Evolutionary conservation across 2,888 invertebrate genomes (phyloP).

Genomic region (Ochlodes sylvanus): DNA sequence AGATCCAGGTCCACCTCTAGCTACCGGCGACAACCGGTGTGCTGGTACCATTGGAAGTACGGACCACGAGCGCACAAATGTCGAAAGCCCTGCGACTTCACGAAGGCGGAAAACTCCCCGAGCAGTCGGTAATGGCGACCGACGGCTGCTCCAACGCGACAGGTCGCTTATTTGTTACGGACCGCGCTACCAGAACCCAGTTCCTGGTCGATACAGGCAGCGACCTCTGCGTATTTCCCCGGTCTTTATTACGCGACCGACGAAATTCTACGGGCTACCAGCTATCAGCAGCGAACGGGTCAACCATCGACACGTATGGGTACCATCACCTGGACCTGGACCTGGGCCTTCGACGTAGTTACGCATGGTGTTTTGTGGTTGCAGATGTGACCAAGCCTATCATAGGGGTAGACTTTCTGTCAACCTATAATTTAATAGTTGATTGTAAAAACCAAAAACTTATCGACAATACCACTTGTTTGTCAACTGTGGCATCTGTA

Average conservation of each 20-base stretch:
- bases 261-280: slow-evolving; percentile 43
- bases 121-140: slow-evolving; percentile 50
- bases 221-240: slow-evolving; percentile 45
- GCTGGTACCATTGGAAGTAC: slow-evolving; percentile 45
- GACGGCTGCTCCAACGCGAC: slow-evolving; percentile 39
- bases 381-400: slow-evolving; percentile 53
- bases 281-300: slow-evolving; percentile 51
- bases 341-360: slow-evolving; percentile 50
- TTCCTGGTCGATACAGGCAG: slow-evolving; percentile 38
- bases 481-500: slow-evolving; percentile 7
- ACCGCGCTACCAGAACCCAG: slow-evolving; percentile 38
- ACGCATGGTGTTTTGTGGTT: slow-evolving; percentile 51
- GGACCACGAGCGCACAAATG: slow-evolving; percentile 39
- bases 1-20: slow-evolving; percentile 28
- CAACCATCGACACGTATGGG: slow-evolving; percentile 51
- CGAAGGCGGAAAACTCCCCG: slow-evolving; percentile 37
- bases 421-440: slow-evolving; percentile 48
- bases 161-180: slow-evolving; percentile 44
- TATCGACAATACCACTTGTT: slow-evolving; percentile 33
- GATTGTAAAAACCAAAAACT: slow-evolving; percentile 46
- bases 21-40: slow-evolving; percentile 36
- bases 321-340: slow-evolving; percentile 42
- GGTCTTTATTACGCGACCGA: slow-evolving; percentile 38
- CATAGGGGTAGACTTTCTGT: slow-evolving; percentile 54
- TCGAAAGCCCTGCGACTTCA: slow-evolving; percentile 31